phyloP scores from a whole-genome alignment of 2,113 vertebrate genomes.

The Clarias magur region DNA sequence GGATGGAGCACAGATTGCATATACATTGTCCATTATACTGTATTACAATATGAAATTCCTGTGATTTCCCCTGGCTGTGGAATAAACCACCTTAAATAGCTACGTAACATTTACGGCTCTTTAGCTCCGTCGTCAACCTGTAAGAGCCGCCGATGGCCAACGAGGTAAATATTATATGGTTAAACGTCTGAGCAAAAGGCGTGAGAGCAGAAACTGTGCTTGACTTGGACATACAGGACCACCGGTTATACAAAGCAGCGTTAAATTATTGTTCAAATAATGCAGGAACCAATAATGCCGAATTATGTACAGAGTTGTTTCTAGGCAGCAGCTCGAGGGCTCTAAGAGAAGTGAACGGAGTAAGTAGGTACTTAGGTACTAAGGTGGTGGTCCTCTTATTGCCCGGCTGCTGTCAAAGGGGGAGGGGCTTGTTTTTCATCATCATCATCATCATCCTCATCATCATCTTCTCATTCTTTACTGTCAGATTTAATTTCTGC shows the following conservation, averaged over 20 bases:
- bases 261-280: conserved; percentile 19
- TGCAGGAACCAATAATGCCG: conserved; percentile 29
- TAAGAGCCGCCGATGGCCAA: too few species aligned
- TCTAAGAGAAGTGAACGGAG: conserved; percentile 43
- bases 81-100: neutral
- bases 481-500: neutral
- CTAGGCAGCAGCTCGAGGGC: conserved; percentile 8
- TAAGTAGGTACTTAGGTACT: neutral
- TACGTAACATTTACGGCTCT: neutral
- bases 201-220: conserved; percentile 13
- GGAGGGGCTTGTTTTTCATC: conserved; percentile 44
- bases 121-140: neutral
- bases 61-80: neutral
- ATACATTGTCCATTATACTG: too few species aligned
- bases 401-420: conserved; percentile 40
- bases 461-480: conserved; percentile 37
- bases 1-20: neutral
- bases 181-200: too few species aligned
- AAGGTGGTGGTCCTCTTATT: conserved; percentile 24
- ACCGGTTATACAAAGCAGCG: neutral
- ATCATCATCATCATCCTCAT: neutral
- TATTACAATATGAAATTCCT: too few species aligned
- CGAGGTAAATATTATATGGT: too few species aligned
- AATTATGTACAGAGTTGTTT: conserved; percentile 70
- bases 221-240: conserved; percentile 13